Percentiles rank a stretch among this genome's conserved stretches.
Conservation (phyloP, 2,797 vertebrate species). For the Tapirus indicus region DNA sequence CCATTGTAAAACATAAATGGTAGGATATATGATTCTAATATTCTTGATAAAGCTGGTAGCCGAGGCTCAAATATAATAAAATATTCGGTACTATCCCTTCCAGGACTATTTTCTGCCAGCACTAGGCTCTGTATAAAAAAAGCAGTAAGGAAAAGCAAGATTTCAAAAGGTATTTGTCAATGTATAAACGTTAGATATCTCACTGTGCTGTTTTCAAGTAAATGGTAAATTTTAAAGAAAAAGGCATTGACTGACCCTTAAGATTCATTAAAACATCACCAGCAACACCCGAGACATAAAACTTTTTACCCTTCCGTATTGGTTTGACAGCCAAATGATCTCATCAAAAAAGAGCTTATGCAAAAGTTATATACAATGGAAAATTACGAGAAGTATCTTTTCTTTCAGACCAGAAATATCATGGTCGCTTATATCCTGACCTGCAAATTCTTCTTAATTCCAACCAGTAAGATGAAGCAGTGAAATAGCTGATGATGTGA, state of each 20-base stretch:
- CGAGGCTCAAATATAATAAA: conserved; percentile 91
- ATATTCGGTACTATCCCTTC: conserved; percentile 92
- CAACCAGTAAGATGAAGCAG: conserved; percentile 62
- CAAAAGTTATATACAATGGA: conserved; percentile 24
- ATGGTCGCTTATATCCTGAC: conserved; percentile 40
- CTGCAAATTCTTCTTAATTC: conserved; percentile 28
- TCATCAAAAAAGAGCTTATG: neutral
- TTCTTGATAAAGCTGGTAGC: conserved; percentile 81
- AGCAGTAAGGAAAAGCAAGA: neutral
- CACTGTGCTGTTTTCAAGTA: conserved; percentile 23
- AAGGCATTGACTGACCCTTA: neutral
- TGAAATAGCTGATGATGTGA: conserved; percentile 18
- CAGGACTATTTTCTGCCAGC: conserved; percentile 94
- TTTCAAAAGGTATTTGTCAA: conserved; percentile 38
- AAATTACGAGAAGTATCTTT: conserved; percentile 28
- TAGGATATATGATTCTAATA: conserved; percentile 90
- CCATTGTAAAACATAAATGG: conserved; percentile 95
- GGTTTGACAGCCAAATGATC: conserved; percentile 34
- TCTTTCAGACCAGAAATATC: neutral
- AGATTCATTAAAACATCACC: neutral
- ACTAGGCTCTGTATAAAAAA: conserved; percentile 90
- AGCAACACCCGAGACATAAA: neutral
- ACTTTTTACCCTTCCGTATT: neutral
- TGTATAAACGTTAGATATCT: neutral
- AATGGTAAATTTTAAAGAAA: conserved; percentile 30